Evolutionary conservation across 2,888 invertebrate genomes (phyloP).

Genomic region (Lithophane leautieri): DNA sequence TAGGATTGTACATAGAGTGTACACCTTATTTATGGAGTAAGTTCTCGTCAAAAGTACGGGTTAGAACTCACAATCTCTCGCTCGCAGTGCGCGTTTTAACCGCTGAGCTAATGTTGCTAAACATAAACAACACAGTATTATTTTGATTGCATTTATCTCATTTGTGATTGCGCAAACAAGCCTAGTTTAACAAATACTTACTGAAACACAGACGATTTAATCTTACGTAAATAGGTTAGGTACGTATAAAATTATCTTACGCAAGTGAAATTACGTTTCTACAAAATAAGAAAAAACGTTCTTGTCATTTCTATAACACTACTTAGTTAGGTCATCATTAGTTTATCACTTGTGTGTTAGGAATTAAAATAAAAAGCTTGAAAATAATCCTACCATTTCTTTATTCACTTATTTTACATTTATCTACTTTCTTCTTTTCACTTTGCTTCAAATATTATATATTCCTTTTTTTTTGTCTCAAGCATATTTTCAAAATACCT

Average conservation of each 20-base stretch:
- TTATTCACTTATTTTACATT: constrained; percentile 23
- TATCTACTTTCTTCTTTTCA: background rate
- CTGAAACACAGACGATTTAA: background rate
- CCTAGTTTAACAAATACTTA: constrained; percentile 8
- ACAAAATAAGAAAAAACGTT: background rate
- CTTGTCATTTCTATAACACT: no score
- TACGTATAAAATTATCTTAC: constrained; percentile 9
- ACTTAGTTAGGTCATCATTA: no score
- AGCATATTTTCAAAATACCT: constrained; percentile 1
- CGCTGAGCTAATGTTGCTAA: background rate
- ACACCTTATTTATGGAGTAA: background rate
- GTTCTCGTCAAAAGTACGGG: background rate
- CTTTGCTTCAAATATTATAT: constrained; percentile 5
- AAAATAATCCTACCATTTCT: constrained; percentile 16
- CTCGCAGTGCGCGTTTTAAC: background rate
- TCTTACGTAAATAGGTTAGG: background rate
- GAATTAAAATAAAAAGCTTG: constrained; percentile 9
- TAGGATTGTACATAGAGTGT: background rate
- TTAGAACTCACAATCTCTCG: background rate
- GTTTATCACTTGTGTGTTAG: background rate
- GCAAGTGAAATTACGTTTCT: background rate
- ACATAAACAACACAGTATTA: background rate
- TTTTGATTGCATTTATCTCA: constrained; percentile 6
- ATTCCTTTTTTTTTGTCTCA: background rate
- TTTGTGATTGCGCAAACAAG: constrained; percentile 6